Evolutionary conservation across 2,797 vertebrate species (phyloP).

Genomic region (Typhlichthys eigenmanni): DNA sequence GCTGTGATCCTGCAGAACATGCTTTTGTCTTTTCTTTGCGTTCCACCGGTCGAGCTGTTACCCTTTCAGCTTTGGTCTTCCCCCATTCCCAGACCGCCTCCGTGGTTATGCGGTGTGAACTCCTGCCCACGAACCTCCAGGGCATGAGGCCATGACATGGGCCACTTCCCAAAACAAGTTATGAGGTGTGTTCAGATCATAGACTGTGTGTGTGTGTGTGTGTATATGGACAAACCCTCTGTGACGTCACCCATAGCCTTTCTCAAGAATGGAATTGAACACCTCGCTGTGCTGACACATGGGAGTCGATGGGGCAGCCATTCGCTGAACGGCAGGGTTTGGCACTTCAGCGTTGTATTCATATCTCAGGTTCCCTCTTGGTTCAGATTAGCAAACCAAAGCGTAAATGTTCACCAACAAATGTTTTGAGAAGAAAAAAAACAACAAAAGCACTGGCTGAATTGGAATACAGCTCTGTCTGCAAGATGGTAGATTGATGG

Average conservation of each 20-base stretch:
- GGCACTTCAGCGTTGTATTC: too few species aligned
- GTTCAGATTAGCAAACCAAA: too few species aligned
- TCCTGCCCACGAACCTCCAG: background rate
- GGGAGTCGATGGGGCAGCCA: too few species aligned
- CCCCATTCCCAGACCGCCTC: slow-evolving; percentile 1
- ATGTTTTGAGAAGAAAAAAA: too few species aligned
- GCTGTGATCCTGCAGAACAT: slow-evolving; percentile 20
- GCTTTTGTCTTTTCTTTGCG: slow-evolving; percentile 14
- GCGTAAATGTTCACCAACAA: too few species aligned
- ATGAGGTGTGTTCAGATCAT: background rate
- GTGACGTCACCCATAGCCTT: background rate
- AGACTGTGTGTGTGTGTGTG: too few species aligned
- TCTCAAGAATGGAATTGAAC: too few species aligned
- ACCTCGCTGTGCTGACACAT: too few species aligned
- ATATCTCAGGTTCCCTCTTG: too few species aligned
- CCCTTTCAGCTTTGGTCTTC: slow-evolving; percentile 13
- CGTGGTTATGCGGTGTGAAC: background rate
- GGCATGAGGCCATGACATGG: background rate
- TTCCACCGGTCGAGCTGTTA: slow-evolving; percentile 13
- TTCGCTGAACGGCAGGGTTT: too few species aligned
- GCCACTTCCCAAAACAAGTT: background rate
- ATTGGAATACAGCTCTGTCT: too few species aligned
- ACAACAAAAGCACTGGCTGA: too few species aligned
- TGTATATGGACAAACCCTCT: background rate
- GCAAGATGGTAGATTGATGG: slow-evolving; percentile 21